Evolutionary conservation across 2,797 vertebrate genomes (phyloP).

Genomic region (Scolopax rusticola): DNA sequence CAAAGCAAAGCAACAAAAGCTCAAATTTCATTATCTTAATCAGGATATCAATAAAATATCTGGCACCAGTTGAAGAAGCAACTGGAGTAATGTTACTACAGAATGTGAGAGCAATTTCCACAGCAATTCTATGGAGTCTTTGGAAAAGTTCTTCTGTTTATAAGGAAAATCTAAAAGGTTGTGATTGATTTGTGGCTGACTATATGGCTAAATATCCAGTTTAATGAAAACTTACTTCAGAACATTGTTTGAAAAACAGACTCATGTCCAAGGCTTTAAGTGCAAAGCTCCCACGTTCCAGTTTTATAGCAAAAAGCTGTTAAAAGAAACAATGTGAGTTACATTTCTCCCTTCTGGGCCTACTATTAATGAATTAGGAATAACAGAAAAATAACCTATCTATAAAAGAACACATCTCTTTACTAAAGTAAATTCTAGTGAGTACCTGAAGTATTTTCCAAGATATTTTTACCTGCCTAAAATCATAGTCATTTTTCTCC

Average conservation of each 20-base stretch:
- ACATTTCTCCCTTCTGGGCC: neutral
- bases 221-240: neutral
- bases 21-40: neutral
- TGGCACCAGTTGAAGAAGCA: neutral
- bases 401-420: neutral
- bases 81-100: neutral
- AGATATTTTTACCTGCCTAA: neutral
- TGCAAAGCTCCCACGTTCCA: neutral
- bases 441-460: neutral
- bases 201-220: neutral
- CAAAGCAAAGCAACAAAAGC: neutral
- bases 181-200: neutral
- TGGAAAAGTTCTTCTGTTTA: neutral
- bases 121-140: neutral
- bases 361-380: neutral
- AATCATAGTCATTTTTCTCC: neutral
- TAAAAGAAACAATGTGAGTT: neutral
- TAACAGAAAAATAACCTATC: neutral
- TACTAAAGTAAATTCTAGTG: neutral
- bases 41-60: neutral
- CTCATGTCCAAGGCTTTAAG: neutral
- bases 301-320: neutral
- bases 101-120: neutral
- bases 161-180: neutral
- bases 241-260: neutral